A percentile compares a stretch with the other conserved stretches of the same genome.
phyloP scores from a whole-genome alignment of 2,113 vertebrate species.

The Myrmecobius fasciatus region DNA sequence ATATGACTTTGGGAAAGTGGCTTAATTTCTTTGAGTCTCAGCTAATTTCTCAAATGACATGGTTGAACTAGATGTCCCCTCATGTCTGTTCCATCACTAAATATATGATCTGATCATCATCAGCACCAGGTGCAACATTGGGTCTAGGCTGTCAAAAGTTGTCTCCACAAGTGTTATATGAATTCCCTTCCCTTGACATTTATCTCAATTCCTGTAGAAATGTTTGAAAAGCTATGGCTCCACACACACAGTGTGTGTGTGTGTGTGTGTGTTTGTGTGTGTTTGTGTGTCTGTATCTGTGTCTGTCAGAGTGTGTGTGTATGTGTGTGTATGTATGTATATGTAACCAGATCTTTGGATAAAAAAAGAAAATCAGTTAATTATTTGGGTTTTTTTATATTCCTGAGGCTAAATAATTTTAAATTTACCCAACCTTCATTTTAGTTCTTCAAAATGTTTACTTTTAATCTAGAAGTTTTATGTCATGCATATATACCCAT shows the following conservation, averaged over 20 bases:
- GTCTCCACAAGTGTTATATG: background rate
- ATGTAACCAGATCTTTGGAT: too few species aligned
- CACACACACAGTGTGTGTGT: too few species aligned
- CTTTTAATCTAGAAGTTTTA: conserved; percentile 15
- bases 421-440: background rate
- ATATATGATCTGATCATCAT: background rate
- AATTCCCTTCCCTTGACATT: background rate
- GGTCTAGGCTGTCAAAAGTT: background rate
- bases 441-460: background rate
- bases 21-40: background rate
- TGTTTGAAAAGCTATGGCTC: background rate
- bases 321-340: too few species aligned
- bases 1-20: background rate
- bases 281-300: too few species aligned
- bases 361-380: background rate
- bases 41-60: background rate
- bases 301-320: too few species aligned
- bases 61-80: background rate
- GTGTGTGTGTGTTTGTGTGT: too few species aligned
- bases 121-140: background rate
- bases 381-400: background rate
- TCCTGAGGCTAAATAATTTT: background rate
- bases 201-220: background rate
- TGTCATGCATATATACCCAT: background rate
- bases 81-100: background rate